Percentiles rank a stretch among this genome's conserved stretches.
Evolutionary conservation across 2,797 vertebrate species (phyloP).

Genomic region (Chloroceryle amazona): DNA sequence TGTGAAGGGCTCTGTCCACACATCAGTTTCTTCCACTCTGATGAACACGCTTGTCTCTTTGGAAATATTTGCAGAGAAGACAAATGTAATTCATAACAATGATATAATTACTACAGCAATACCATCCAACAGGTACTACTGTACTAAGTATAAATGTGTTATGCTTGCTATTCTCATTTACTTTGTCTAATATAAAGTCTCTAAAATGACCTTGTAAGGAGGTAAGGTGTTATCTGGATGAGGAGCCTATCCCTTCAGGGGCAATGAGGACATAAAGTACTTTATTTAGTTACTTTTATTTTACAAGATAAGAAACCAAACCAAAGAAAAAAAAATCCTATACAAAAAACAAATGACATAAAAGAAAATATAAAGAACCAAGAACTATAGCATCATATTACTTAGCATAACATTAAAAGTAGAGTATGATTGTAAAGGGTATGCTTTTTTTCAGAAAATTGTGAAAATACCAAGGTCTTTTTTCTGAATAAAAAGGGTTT

Average conservation of each 20-base stretch:
- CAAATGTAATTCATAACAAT: background rate
- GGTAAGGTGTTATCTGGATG: background rate
- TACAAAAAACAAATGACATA: background rate
- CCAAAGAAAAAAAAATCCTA: fast-evolving
- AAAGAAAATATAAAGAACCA: background rate
- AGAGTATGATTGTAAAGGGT: background rate
- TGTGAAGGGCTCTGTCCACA: background rate
- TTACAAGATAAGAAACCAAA: background rate
- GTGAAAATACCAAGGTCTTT: background rate
- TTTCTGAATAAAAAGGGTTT: background rate
- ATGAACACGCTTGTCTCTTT: background rate
- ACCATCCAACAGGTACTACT: background rate
- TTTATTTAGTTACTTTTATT: background rate
- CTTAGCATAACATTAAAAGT: background rate
- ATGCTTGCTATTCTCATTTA: background rate
- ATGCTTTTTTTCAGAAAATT: background rate
- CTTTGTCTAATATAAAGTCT: background rate
- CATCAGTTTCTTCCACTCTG: background rate
- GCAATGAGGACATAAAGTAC: background rate
- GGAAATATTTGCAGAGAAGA: background rate
- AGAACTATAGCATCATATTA: background rate
- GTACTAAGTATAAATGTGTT: background rate
- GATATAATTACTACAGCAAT: background rate
- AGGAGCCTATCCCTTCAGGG: background rate
- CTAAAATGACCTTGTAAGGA: background rate